Evolutionary conservation across 2,797 vertebrate species (phyloP), one percentile per base, ranked within the genome.

Genomic region (Amniataba percoides): DNA sequence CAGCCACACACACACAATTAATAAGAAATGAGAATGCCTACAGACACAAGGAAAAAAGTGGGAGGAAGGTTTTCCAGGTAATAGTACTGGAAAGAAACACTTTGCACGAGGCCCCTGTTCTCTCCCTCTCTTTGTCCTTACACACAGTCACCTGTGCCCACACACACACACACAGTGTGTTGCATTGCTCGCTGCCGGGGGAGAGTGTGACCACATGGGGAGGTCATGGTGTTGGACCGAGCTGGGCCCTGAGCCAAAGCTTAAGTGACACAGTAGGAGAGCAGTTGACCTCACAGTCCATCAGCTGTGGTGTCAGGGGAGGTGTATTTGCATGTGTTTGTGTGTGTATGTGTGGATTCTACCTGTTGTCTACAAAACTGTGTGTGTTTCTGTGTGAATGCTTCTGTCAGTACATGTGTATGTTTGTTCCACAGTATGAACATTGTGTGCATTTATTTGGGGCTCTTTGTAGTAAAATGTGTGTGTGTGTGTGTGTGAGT

Each of bases 271-370:
- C 57, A 49, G 73, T 78, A 76, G 85, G 48, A 74, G 72, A 71
- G 75, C 75, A 80, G 80, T 84, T 86, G 82, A 85, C 77, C 81
- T 83, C 72, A 42, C 71, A 86, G 68, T 77, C 87, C 81, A 77
- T 74, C 57, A 78, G 62, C 51, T n/a, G 45, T 66, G 62, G 57
- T 73, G 60, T 77, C 56, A 55, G 62, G 70, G 48, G 76, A 49
- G 2, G 58, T 56, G 56, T 39, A 68, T 85, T 56, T 82, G 65
- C 51, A 36, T 84, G 16, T 58, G 52, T n/a, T 34, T 51, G 25
- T 60, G n/a, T 36, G 10, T 51, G 51, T 59, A n/a, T 57, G 25
- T 57, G 27, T 55, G 4, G 12, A 49, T 39, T 42, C 25, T 27
- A 46, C 16, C 12, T 34, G 25, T 73, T 48, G 43, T 64, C n/a